Evolutionary conservation across 2,797 vertebrate genomes (phyloP), one percentile per base, ranked within the genome.

Genomic region (Danio choprae): DNA sequence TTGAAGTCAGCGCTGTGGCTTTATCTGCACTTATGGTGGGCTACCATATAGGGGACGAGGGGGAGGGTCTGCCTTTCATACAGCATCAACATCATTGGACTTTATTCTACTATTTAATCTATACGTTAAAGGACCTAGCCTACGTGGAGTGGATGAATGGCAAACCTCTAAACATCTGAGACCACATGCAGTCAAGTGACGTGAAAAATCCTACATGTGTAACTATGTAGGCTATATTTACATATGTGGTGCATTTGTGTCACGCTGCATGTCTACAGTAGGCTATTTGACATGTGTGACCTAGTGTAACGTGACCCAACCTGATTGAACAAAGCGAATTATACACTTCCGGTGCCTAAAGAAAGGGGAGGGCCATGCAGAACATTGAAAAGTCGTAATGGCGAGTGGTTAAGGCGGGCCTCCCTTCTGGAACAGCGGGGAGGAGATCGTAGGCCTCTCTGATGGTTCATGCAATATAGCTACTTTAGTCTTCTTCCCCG

Each of bases 1-100:
- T 80, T 76, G 87, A 88, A 87, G 87, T 55, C 74, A 64, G 41
- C 20, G 38, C 60, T 7, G 41, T 9, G 16, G 67, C 50, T 55
- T 63, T 55, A 53, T 67, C 41, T 55, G 76, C 38, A 43, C 48
- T 29, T 84, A 79, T 83, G 65, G 74, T 75, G 74, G 79, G 62
- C 58, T 84, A 40, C 51, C 63, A 64, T 80, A 79, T 77, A 81
- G 80, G 43, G 76, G 51, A 13, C 22, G 59, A 77, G 71, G 72
- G 79, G 81, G 81, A 51, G 80, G 75, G 63, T 8, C 72, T 77
- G 72, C 53, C 62, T 85, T 83, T 79, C 81, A 79, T 77, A 63
- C 72, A 73, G 46, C 59, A 73, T 64, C 62, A 50, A 22, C 40
- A 56, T 50, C 65, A 18, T 53, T 38, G n/a, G 18, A 29, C 65